Evolutionary conservation across 2,113 vertebrate genomes (phyloP), one percentile per base, ranked within the genome.

Genomic region (Verasper variegatus): DNA sequence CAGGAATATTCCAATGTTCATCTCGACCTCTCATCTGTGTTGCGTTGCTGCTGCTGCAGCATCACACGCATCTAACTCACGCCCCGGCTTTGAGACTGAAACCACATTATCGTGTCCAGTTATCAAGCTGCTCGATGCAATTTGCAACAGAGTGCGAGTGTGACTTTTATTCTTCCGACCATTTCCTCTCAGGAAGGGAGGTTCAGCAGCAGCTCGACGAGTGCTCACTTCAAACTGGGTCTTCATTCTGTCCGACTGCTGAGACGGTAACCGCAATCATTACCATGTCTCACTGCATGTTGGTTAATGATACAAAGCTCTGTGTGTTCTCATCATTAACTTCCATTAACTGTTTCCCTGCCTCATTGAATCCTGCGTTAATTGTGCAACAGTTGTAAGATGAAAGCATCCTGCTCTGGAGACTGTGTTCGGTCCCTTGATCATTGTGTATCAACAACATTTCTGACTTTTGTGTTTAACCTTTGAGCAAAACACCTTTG

Each of bases 291-390:
- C 76, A 82, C 84, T 87, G 90, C 87, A 71, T 88, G 87, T 90
- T 88, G 86, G 89, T 90, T 92, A 93, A 93, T 91, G 89, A 90
- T 77, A 90, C 90, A 89, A 72, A 74, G 84, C 84, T 80, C 83
- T 76, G 76, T 81, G 85, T 84, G 86, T 89, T 88, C 84, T 91
- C 86, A 76, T 92, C 87, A 90, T 91, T 92, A 93, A 89, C 89
- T 91, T 90, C 86, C 84, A 92, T 91, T 92, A 91, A 86, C 82
- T 83, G 82, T 90, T 89, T 85, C 85, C 70, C 79, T 82, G 89
- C 88, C 89, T 91, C 89, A 91, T 89, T 91, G 88, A 86, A 73
- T 76, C 69, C 70, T 59, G 24, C 45, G 57, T 86, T 90, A 89
- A 91, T 90, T 91, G 78, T 72, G 73, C 55, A 83, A 81, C 81